Conservation (phyloP, 92 coral and sea anemone genomes). For the Actinostola sp. region DNA sequence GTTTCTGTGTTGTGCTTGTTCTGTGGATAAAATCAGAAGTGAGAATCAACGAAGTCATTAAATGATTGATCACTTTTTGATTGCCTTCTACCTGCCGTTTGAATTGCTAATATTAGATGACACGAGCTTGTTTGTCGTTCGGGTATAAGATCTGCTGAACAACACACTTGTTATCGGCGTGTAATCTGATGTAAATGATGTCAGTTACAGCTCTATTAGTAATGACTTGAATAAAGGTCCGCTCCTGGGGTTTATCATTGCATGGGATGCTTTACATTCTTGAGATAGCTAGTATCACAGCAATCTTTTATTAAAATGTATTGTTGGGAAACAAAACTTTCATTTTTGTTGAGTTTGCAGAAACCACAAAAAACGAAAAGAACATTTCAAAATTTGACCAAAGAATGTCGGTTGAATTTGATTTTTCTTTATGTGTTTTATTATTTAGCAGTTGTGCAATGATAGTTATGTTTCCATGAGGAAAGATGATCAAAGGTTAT, state of each 20-base stretch:
- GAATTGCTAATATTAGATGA: constrained; percentile 7
- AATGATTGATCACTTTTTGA: constrained; percentile 16
- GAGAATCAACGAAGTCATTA: not conserved
- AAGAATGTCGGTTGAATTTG: constrained; percentile 5
- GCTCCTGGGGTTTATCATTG: constrained; percentile 43
- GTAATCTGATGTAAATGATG: constrained; percentile 60
- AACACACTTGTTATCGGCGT: constrained; percentile 48
- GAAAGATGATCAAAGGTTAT: constrained; percentile 7
- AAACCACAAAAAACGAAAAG: constrained; percentile 30
- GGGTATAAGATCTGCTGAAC: constrained; percentile 40
- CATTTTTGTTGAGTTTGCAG: constrained; percentile 1
- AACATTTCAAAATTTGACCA: not conserved
- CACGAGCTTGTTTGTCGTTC: constrained; percentile 42
- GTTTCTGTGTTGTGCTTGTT: not conserved
- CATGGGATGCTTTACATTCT: constrained; percentile 38
- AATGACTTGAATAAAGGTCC: constrained; percentile 32
- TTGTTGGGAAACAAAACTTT: constrained; percentile 14
- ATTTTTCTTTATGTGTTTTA: not conserved
- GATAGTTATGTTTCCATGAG: constrained; percentile 1
- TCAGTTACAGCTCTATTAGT: constrained; percentile 22
- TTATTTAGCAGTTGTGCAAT: not conserved
- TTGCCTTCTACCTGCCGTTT: constrained; percentile 11
- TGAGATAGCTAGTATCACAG: constrained; percentile 29
- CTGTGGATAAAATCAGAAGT: constrained; percentile 3
- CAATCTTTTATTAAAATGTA: constrained; percentile 13